These are phyloP conservation scores for Drosophila kohkoa DNA, from an alignment of 1,140 invertebrate species.

Conservation along the genomic window DNA sequence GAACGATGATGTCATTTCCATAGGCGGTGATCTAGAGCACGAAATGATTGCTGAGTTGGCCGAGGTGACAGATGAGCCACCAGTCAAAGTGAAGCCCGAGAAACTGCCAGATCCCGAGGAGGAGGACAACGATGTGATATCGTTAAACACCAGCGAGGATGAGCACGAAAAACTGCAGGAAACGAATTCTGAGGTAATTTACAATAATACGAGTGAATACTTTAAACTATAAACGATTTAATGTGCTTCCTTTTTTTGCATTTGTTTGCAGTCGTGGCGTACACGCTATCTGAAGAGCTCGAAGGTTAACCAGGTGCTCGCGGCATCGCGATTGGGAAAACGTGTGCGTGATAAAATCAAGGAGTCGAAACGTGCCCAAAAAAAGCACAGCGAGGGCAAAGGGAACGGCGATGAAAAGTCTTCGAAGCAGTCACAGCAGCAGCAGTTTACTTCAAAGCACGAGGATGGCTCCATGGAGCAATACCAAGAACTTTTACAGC, in stretches of 20 bases:
- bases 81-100: slow-evolving; percentile 20
- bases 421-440: slow-evolving; percentile 26
- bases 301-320: slow-evolving; percentile 87
- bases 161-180: slow-evolving; percentile 65
- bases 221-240: slow-evolving; percentile 10
- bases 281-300: slow-evolving; percentile 85
- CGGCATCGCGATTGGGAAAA: slow-evolving; percentile 86
- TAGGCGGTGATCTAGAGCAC: slow-evolving; percentile 72
- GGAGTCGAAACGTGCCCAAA: slow-evolving; percentile 85
- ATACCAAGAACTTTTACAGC: slow-evolving; percentile 77
- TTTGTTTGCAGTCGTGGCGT: slow-evolving; percentile 70
- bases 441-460: slow-evolving; percentile 68
- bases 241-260: background rate
- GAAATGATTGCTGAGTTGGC: slow-evolving; percentile 75
- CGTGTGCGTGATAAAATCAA: slow-evolving; percentile 87
- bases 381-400: slow-evolving; percentile 52
- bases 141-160: slow-evolving; percentile 78
- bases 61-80: slow-evolving; percentile 54
- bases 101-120: slow-evolving; percentile 51
- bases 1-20: slow-evolving; percentile 83
- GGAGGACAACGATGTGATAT: slow-evolving; percentile 76
- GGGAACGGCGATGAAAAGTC: slow-evolving; percentile 30
- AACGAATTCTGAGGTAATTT: slow-evolving; percentile 56
- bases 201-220: background rate
- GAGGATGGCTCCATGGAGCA: slow-evolving; percentile 83